These are phyloP conservation scores for Lasioglossum morio DNA, from an alignment of 2,888 invertebrate genomes.

Conservation along the genomic window DNA sequence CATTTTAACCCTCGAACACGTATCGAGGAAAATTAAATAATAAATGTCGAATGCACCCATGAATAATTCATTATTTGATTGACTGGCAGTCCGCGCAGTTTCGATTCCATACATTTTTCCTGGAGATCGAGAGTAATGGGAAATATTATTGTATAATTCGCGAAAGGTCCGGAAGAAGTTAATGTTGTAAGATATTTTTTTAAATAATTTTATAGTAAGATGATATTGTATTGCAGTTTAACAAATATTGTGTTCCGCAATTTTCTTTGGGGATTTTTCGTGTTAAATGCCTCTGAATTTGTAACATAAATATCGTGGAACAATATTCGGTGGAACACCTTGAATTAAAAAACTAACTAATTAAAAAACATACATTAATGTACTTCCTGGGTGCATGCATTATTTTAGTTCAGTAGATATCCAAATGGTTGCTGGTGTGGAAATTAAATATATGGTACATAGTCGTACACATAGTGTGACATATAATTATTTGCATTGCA, in stretches of 20 bases:
- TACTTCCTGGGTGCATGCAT: neutral
- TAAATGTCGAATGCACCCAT: neutral
- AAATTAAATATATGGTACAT: too few relatives aligned
- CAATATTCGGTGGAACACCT: neutral
- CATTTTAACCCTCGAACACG: neutral
- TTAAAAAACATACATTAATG: neutral
- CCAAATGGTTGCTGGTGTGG: neutral
- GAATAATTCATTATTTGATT: slow-evolving; percentile 5
- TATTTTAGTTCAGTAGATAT: neutral
- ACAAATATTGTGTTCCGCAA: neutral
- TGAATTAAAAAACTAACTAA: neutral
- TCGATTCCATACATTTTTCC: neutral
- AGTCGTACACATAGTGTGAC: neutral
- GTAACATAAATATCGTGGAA: neutral
- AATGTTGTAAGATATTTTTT: neutral
- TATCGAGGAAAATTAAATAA: neutral
- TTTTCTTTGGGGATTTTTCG: neutral
- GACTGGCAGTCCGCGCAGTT: neutral
- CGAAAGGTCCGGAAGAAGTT: neutral
- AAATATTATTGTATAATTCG: neutral
- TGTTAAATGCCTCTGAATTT: neutral
- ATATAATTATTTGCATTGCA: neutral
- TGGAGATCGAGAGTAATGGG: neutral
- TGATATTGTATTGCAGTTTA: neutral
- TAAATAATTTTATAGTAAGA: neutral